Evolutionary conservation across 1,140 invertebrate genomes (phyloP), one percentile per base, ranked within the genome.

Genomic region (Cyphomyrmex costatus): DNA sequence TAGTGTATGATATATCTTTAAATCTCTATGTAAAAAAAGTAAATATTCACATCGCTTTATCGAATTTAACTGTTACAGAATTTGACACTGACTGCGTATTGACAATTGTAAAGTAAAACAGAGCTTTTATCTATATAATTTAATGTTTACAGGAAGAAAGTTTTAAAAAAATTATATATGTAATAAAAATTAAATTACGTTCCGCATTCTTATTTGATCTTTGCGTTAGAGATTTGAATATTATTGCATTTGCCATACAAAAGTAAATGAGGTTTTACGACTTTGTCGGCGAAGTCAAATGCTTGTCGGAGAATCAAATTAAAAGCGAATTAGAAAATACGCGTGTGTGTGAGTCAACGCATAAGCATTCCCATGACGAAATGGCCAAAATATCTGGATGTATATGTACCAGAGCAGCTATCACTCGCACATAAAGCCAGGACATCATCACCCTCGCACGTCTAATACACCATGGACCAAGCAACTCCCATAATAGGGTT

Each of bases 291-390:
- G 14, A 83, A 21, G 42, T 33, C 14, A 36, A 21, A 2, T 16
- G 77, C 61, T 21, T 30, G 80, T 30, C 68, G 46, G 88, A 77
- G 71, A 86, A 93, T 93, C 92, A 92, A 95, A 95, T 95, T 94
- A 95, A 95, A 95, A 92, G 94, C 91, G 93, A 94, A 95, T 95
- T 94, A 94, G 71, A 89, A 87, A 88, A 90, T 86, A 90, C n/a
- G 46, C 63, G n/a, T 85, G 92, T 14, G 89, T 93, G 93, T 93
- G 93, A 94, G 93, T 94, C 93, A 93, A 90, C 83, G 73, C 56
- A 0, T 84, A 90, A 89, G 86, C 60, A 93, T 92, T 92, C 90
- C 73, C 88, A 78, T 49, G 87, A 68, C 73, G 60, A 88, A 65
- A 60, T 36, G 58, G 70, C 80, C 24, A 73, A 91, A 92, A 92